phyloP scores from a whole-genome alignment of 2,888 invertebrate genomes.

The Synergus japonicus region DNA sequence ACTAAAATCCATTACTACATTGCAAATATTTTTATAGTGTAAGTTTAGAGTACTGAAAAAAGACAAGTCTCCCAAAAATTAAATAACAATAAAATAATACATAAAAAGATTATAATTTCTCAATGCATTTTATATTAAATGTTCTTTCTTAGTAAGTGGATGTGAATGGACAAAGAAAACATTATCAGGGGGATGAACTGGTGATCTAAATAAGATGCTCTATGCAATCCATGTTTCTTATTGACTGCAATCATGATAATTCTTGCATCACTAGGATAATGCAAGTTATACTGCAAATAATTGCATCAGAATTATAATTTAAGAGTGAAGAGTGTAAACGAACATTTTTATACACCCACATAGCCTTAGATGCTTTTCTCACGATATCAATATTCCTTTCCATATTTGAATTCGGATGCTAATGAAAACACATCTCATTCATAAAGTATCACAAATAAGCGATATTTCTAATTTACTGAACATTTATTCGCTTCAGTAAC shows the following conservation, averaged over 20 bases:
- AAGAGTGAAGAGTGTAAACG: background rate
- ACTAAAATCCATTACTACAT: background rate
- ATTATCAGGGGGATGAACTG: background rate
- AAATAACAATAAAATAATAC: too few relatives aligned
- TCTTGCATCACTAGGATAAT: background rate
- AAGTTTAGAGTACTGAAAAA: background rate
- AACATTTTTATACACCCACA: background rate
- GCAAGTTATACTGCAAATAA: background rate
- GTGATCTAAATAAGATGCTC: background rate
- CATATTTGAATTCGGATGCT: background rate
- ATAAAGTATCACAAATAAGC: background rate
- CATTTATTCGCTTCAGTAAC: background rate
- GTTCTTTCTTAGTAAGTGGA: background rate
- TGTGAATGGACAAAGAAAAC: background rate
- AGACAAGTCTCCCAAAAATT: too few relatives aligned
- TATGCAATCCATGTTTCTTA: background rate
- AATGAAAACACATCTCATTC: background rate
- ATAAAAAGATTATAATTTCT: too few relatives aligned
- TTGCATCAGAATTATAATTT: background rate
- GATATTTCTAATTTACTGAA: background rate
- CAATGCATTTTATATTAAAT: too few relatives aligned
- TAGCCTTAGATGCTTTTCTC: background rate
- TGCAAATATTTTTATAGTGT: background rate
- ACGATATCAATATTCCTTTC: background rate
- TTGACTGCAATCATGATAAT: background rate